phyloP scores from a whole-genome alignment of 2,888 invertebrate species.

The Apoda limacodes region DNA sequence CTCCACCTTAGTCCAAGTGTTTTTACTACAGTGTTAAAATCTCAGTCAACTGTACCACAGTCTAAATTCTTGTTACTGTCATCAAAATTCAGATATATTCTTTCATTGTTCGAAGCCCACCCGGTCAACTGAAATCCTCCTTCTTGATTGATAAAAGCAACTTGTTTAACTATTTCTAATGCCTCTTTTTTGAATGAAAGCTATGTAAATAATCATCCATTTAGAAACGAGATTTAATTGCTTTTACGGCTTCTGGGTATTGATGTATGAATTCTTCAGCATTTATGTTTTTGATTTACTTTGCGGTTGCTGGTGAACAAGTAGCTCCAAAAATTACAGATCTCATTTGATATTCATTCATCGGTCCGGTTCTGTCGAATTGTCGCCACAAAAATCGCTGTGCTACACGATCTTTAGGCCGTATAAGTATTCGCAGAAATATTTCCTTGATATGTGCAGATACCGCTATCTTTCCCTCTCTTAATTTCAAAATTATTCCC shows the following conservation, averaged over 20 bases:
- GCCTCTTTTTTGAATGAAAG: conserved; percentile 4
- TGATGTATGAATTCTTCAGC: background rate
- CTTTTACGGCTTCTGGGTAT: conserved; percentile 6
- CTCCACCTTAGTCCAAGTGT: no score
- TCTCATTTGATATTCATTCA: conserved; percentile 10
- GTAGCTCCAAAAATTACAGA: conserved; percentile 12
- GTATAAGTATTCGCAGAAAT: conserved; percentile 11
- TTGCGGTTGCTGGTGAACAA: conserved; percentile 10
- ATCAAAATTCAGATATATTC: no score
- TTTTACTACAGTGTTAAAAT: no score
- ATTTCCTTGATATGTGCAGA: conserved; percentile 17
- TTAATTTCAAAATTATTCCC: no score
- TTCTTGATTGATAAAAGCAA: background rate
- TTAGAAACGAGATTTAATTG: conserved; percentile 3
- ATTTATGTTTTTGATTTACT: conserved; percentile 9
- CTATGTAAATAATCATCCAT: conserved; percentile 9
- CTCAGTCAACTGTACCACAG: no score
- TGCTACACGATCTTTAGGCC: conserved; percentile 6
- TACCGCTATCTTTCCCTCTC: no score
- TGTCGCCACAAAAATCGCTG: conserved; percentile 15
- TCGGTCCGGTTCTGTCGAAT: background rate
- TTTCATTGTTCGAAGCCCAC: background rate
- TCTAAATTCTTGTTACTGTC: no score
- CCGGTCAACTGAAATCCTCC: conserved; percentile 1
- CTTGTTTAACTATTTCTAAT: background rate